Base-by-base conservation (phyloP, 2,888 invertebrate genomes). In the Ophion costatus region DNA sequence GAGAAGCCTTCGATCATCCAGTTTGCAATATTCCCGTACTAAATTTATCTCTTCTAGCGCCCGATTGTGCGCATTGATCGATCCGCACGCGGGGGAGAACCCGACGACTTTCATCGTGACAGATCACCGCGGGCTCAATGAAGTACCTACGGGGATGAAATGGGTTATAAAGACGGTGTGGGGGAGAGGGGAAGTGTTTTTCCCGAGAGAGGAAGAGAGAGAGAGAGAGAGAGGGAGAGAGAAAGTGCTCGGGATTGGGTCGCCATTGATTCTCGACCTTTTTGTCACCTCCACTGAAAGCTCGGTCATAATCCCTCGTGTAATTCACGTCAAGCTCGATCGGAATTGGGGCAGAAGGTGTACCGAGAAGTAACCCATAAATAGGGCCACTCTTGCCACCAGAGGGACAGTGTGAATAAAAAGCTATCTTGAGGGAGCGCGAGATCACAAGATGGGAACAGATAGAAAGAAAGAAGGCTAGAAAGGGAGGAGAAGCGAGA, bases 331-430 rank as follows among this genome's bases (percentile, higher is more conserved):
- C 64, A 51, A 33, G 64, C 51, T 20, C 56, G 56, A 56, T 66
- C 33, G 38, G 56, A 76, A 51, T 76, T 76, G 29, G 45, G 56
- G 20, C 66, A 57, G 69, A 82, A 85, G 80, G 71, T 82, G 57
- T 80, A 84, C 74, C 70, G 69, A 69, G 51, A 69, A 22, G 17
- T 20, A 64, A 69, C 69, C 45, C 38, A 45, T 45, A 59, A 59
- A 73, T 69, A 66, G 64, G 85, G 64, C 80, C 74, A 74, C 61
- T 61, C 10, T 22, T 24, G 17, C 4, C 20, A 61, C 59, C 24
- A 61, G 59, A 59, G 45, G 45, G 51, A n/a, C 3, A 70, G 17
- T 29, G 20, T 29, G 69, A 67, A 70, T 57, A 67, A 77, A 67
- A 67, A 67, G 56, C 9, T 64, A 38, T 33, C 51, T 56, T 66